Percentiles rank a stretch among this genome's conserved stretches.
Conservation (phyloP, 2,888 invertebrate species). For the Pilophorus perplexus region DNA sequence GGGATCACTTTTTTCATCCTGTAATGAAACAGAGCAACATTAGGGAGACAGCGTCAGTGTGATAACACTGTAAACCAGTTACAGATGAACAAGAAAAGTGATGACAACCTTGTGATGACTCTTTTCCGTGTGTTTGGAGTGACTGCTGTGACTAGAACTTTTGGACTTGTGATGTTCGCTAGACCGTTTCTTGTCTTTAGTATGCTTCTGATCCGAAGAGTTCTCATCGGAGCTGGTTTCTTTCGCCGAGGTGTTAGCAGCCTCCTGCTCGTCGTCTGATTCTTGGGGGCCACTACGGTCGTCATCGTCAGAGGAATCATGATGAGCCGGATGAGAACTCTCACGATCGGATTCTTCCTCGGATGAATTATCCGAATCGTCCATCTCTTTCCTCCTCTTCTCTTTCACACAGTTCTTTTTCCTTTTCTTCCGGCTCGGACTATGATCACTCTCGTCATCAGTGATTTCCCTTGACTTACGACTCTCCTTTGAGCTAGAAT, state of each 20-base stretch:
- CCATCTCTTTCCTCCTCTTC: constrained; percentile 1
- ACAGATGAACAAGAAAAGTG: no score
- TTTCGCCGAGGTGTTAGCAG: constrained; percentile 17
- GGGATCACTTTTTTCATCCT: constrained; percentile 3
- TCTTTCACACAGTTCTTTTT: constrained; percentile 33
- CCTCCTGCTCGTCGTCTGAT: constrained; percentile 18
- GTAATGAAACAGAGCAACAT: no score
- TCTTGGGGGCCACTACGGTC: neutral
- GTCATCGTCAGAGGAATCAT: constrained; percentile 13
- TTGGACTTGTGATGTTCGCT: constrained; percentile 19
- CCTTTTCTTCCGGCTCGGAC: constrained; percentile 27
- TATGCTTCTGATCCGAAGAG: neutral
- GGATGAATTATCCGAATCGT: neutral
- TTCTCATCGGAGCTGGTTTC: neutral
- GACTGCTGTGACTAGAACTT: constrained; percentile 20
- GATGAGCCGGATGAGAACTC: neutral
- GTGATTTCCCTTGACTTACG: neutral
- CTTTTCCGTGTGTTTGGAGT: constrained; percentile 4
- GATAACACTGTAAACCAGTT: no score
- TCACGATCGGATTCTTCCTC: neutral
- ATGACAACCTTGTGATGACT: constrained; percentile 21
- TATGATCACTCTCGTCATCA: constrained; percentile 3
- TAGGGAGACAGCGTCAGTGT: no score
- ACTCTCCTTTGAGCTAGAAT: neutral
- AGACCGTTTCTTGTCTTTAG: neutral